Conservation (phyloP, 2,797 vertebrate species). For the Tragelaphus oryx region DNA sequence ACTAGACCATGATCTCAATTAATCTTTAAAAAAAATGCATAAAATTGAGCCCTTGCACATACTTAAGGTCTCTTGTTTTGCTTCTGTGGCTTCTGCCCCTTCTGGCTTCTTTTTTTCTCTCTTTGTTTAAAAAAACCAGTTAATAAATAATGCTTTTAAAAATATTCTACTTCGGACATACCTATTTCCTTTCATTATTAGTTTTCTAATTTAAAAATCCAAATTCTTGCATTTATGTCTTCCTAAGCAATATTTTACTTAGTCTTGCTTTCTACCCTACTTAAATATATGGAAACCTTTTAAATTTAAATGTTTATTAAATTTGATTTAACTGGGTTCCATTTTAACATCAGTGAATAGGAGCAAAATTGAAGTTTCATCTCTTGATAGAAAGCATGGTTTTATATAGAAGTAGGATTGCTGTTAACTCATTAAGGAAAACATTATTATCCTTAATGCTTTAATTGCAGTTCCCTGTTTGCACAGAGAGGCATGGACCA, state of each 20-base stretch:
- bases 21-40: not conserved
- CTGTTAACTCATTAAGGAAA: conserved; percentile 54
- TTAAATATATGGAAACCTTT: conserved; percentile 32
- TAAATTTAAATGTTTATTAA: conserved; percentile 36
- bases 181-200: conserved; percentile 30
- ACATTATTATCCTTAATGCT: conserved; percentile 54
- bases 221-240: not conserved
- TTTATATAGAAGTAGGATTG: conserved; percentile 35
- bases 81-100: not conserved
- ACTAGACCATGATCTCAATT: not conserved
- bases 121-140: not conserved
- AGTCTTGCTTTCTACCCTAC: not conserved
- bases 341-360: not conserved
- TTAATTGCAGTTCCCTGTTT: conserved; percentile 57
- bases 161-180: not conserved
- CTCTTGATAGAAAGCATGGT: conserved; percentile 23
- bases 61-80: conserved; percentile 34
- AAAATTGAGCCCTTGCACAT: not conserved
- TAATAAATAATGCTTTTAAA: not conserved
- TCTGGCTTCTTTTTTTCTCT: not conserved
- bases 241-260: not conserved
- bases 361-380: conserved; percentile 30
- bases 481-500: conserved; percentile 41
- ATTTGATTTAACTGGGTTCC: not conserved
- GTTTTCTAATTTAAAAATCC: conserved; percentile 29